These are phyloP conservation scores for Saccopteryx leptura DNA, from an alignment of 2,113 vertebrate genomes.

Conservation along the genomic window DNA sequence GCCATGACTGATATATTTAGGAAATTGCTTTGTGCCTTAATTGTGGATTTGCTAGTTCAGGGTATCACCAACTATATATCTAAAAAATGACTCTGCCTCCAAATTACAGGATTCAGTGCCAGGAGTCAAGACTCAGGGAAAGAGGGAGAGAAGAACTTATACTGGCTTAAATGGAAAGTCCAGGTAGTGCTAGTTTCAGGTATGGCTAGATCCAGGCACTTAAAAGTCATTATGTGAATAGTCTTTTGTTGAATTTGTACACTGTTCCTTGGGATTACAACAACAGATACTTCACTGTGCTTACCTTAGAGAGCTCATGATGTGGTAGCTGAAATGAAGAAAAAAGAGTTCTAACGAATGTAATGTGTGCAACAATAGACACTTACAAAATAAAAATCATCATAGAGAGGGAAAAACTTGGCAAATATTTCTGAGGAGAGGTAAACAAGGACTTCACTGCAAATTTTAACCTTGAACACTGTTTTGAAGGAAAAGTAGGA, in stretches of 20 bases:
- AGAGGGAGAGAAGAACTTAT: neutral
- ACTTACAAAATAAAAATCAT: neutral
- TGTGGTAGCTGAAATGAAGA: neutral
- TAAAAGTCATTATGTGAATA: neutral
- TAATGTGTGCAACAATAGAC: neutral
- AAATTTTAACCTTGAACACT: neutral
- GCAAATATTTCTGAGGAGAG: neutral
- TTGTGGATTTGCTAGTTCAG: conserved; percentile 24
- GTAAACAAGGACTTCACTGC: neutral
- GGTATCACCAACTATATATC: neutral
- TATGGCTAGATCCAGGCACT: neutral
- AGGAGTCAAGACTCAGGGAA: neutral
- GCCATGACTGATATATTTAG: neutral
- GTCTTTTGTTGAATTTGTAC: conserved; percentile 12
- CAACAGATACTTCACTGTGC: neutral
- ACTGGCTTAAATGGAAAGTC: neutral
- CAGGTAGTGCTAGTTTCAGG: neutral
- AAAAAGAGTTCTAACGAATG: neutral
- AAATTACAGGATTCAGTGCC: neutral
- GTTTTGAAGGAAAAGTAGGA: conserved; percentile 12
- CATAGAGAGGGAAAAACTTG: neutral
- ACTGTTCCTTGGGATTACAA: neutral
- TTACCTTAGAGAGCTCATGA: neutral
- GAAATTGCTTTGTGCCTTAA: neutral
- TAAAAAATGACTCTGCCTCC: conserved; percentile 5